Percentiles rank a stretch among this genome's conserved stretches.
phyloP scores from a whole-genome alignment of 2,113 vertebrate species.

The Octodon degus region DNA sequence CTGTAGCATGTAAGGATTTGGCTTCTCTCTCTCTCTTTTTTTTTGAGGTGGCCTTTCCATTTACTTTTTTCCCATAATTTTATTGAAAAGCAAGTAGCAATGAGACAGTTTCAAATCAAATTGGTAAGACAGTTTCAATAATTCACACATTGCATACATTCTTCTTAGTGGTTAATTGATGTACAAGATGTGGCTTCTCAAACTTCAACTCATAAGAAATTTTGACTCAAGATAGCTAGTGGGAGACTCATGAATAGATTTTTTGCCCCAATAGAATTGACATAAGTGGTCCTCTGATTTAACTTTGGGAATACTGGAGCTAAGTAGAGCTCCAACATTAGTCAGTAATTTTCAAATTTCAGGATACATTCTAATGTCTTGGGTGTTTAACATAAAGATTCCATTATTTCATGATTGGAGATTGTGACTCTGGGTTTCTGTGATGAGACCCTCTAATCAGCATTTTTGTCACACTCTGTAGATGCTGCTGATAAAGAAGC shows the following conservation, averaged over 20 bases:
- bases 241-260: not conserved
- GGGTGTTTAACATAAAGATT: not conserved
- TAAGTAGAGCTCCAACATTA: not conserved
- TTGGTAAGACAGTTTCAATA: too few species aligned
- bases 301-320: not conserved
- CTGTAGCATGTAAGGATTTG: not conserved
- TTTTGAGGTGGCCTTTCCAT: too few species aligned
- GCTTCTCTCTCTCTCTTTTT: too few species aligned
- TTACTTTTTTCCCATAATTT: too few species aligned
- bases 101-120: too few species aligned
- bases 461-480: conserved; percentile 32
- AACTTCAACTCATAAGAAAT: conserved; percentile 19
- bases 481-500: not conserved
- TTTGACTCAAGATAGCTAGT: not conserved
- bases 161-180: too few species aligned
- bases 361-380: not conserved
- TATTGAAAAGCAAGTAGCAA: too few species aligned
- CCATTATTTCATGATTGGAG: not conserved
- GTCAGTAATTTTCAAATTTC: conserved; percentile 26
- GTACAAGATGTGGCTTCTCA: not conserved
- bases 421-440: not conserved
- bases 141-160: too few species aligned
- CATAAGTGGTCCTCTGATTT: not conserved
- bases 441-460: not conserved
- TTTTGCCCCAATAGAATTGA: not conserved